A percentile compares a stretch with the other conserved stretches of the same genome.
Evolutionary conservation across 2,797 vertebrate species (phyloP).

Genomic region (Melanotaenia maccullochi): DNA sequence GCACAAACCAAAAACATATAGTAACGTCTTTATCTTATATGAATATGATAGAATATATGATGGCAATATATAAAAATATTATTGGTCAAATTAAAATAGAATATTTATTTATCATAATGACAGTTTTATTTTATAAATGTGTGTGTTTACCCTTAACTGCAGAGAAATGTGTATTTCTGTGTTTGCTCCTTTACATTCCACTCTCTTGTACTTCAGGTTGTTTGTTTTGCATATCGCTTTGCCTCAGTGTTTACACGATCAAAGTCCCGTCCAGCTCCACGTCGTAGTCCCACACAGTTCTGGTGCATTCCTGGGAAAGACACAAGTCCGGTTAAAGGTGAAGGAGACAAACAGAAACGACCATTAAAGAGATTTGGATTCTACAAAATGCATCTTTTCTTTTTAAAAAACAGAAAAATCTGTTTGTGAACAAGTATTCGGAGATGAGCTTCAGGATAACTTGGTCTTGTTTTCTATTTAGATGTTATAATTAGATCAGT

Average conservation of each 20-base stretch:
- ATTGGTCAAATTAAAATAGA: conserved; percentile 72
- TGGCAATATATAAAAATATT: conserved; percentile 77
- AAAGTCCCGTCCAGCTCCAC: conserved; percentile 43
- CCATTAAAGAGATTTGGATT: conserved; percentile 35
- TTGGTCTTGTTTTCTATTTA: conserved; percentile 74
- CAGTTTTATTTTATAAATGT: conserved; percentile 65
- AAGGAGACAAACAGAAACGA: not conserved
- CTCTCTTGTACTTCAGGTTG: conserved; percentile 35
- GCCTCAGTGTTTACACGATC: conserved; percentile 58
- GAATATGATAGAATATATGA: conserved; percentile 78
- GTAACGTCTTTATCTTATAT: conserved; percentile 73
- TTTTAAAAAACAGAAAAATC: conserved; percentile 18
- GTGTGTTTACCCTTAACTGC: conserved; percentile 61
- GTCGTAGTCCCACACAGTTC: conserved; percentile 47
- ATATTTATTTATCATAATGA: conserved; percentile 79
- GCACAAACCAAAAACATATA: conserved; percentile 83
- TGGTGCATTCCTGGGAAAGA: conserved; percentile 46
- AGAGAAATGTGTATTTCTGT: conserved; percentile 28
- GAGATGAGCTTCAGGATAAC: conserved; percentile 66
- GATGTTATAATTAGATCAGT: conserved; percentile 76
- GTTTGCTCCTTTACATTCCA: conserved; percentile 51
- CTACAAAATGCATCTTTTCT: conserved; percentile 48
- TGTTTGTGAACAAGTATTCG: conserved; percentile 57
- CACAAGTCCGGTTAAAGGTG: conserved; percentile 30
- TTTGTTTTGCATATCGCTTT: conserved; percentile 41